A percentile compares a stretch with the other conserved stretches of the same genome.
These are phyloP conservation scores for Myopa tessellatipennis DNA, from an alignment of 2,888 invertebrate genomes.

Conservation along the genomic window DNA sequence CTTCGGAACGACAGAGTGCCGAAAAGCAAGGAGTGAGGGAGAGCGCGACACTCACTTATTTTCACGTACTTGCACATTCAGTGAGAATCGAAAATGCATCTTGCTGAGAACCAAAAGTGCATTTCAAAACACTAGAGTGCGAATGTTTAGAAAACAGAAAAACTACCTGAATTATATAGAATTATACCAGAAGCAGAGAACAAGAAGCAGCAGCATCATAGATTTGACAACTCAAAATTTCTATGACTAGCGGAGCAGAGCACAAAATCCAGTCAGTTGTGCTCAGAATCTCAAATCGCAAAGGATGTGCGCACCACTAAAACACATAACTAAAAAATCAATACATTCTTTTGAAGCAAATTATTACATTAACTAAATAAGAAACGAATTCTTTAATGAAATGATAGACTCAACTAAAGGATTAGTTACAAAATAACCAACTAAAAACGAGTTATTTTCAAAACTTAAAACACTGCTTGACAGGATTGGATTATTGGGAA, in stretches of 20 bases:
- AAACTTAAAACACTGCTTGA: neutral
- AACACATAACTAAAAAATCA: slow-evolving; percentile 26
- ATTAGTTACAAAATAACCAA: neutral
- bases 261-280: slow-evolving; percentile 56
- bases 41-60: slow-evolving; percentile 42
- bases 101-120: slow-evolving; percentile 16
- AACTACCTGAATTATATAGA: slow-evolving; percentile 35
- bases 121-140: slow-evolving; percentile 33
- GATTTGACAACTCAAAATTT: slow-evolving; percentile 50
- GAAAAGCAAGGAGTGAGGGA: slow-evolving; percentile 21
- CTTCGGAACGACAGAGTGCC: neutral
- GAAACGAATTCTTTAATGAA: slow-evolving; percentile 25
- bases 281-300: slow-evolving; percentile 60
- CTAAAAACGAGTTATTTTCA: slow-evolving; percentile 7
- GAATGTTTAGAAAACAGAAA: slow-evolving; percentile 12
- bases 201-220: slow-evolving; percentile 24
- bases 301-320: slow-evolving; percentile 47
- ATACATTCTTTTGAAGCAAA: slow-evolving; percentile 27
- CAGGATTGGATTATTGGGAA: neutral
- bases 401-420: neutral
- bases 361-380: slow-evolving; percentile 8
- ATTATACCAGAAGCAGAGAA: neutral
- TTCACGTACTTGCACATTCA: slow-evolving; percentile 32
- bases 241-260: slow-evolving; percentile 46
- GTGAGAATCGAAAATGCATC: slow-evolving; percentile 26